phyloP scores from a whole-genome alignment of 1,140 invertebrate genomes.

The Reticulitermes speratus region DNA sequence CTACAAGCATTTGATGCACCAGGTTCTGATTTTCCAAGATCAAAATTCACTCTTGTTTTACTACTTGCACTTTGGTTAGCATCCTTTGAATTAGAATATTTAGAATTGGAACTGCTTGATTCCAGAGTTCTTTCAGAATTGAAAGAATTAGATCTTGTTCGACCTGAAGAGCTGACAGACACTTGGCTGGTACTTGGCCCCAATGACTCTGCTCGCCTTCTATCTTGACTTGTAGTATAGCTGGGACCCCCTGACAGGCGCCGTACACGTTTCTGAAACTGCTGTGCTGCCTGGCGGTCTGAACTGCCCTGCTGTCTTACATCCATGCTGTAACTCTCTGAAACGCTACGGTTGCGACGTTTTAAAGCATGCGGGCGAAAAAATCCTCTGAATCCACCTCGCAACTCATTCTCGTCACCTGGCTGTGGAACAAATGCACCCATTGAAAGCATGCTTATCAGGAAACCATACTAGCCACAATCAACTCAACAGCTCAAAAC shows the following conservation, averaged over 20 bases:
- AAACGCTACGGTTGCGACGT: constrained; percentile 59
- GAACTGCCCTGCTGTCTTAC: constrained; percentile 37
- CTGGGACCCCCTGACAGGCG: constrained; percentile 48
- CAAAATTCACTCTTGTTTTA: constrained; percentile 26
- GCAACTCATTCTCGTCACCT: constrained; percentile 33
- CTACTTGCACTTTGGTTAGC: constrained; percentile 20
- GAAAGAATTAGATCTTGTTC: constrained; percentile 8
- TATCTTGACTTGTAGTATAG: constrained; percentile 35
- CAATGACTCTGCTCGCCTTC: constrained; percentile 7
- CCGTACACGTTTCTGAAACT: constrained; percentile 43
- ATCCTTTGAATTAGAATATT: background rate
- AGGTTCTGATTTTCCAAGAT: constrained; percentile 19
- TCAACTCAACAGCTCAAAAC: background rate
- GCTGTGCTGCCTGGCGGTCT: constrained; percentile 46
- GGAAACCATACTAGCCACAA: background rate
- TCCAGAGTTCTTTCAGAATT: background rate
- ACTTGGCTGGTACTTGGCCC: background rate
- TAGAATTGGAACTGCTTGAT: background rate
- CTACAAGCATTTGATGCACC: background rate
- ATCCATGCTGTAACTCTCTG: constrained; percentile 53
- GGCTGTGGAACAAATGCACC: constrained; percentile 29
- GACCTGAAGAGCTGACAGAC: background rate
- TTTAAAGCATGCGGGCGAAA: constrained; percentile 48
- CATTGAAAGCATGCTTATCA: background rate
- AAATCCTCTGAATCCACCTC: constrained; percentile 47